phyloP scores from a whole-genome alignment of 2,113 vertebrate species.

The Indri indri region DNA sequence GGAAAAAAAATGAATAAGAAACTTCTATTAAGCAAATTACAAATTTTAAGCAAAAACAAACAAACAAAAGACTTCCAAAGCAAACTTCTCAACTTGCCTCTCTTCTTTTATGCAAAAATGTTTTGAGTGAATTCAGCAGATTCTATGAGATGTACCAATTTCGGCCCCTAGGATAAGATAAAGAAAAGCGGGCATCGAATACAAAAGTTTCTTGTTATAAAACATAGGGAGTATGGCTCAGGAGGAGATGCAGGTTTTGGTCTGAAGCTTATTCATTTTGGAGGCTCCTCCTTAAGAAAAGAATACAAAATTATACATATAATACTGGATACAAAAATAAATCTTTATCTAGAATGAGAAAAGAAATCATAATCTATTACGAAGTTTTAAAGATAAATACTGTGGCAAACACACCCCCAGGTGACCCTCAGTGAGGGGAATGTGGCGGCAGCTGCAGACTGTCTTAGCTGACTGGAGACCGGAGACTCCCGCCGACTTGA shows the following conservation, averaged over 20 bases:
- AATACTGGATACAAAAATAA: not conserved
- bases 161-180: not conserved
- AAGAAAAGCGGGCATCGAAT: not conserved
- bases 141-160: not conserved
- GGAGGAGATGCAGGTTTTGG: not conserved
- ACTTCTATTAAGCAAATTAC: not conserved
- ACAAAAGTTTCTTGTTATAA: not conserved
- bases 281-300: not conserved
- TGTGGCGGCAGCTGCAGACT: not conserved
- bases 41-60: constrained; percentile 10
- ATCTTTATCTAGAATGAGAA: not conserved
- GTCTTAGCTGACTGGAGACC: not conserved
- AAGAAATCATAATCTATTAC: not conserved
- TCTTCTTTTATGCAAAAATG: constrained; percentile 1
- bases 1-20: not conserved
- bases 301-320: not conserved
- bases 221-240: not conserved
- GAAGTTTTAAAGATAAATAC: not conserved
- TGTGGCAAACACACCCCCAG: not conserved
- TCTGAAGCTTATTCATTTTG: not conserved
- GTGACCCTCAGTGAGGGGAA: not conserved
- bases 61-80: not conserved
- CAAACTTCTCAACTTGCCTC: not conserved
- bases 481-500: not conserved
- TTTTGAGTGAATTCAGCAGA: not conserved